A percentile compares a stretch with the other conserved stretches of the same genome.
Evolutionary conservation across 2,888 invertebrate genomes (phyloP).

Genomic region (Hylaea fasciaria): DNA sequence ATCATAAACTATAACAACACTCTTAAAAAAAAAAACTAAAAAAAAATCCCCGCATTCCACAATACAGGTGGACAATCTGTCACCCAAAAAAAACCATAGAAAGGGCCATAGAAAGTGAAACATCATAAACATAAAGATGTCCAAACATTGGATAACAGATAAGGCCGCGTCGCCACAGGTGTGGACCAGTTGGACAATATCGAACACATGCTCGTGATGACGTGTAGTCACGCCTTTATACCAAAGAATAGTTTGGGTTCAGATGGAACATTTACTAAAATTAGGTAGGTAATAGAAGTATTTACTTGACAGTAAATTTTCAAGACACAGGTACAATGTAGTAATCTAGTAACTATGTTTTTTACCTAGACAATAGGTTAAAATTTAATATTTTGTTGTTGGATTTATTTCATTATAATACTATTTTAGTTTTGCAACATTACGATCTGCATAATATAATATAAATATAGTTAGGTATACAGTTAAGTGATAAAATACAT

Average conservation of each 20-base stretch:
- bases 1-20: neutral
- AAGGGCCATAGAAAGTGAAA: slow-evolving; percentile 37
- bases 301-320: no score
- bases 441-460: no score
- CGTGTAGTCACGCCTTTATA: slow-evolving; percentile 45
- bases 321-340: no score
- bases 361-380: no score
- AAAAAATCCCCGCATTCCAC: slow-evolving; percentile 10
- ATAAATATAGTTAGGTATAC: no score
- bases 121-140: slow-evolving; percentile 47
- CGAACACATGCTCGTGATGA: slow-evolving; percentile 49
- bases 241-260: slow-evolving; percentile 15
- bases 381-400: no score
- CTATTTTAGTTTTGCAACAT: no score
- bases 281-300: no score
- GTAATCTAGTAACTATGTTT: no score
- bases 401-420: no score
- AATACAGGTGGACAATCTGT: slow-evolving; percentile 43
- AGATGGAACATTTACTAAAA: slow-evolving; percentile 17
- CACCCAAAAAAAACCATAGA: slow-evolving; percentile 36
- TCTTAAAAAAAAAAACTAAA: slow-evolving; percentile 5
- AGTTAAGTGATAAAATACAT: no score
- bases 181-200: slow-evolving; percentile 54
- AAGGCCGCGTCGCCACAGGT: slow-evolving; percentile 54
- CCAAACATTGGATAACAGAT: slow-evolving; percentile 31